Conservation (phyloP, 23 tunicate species). For the Trididemnum miniatum region DNA sequence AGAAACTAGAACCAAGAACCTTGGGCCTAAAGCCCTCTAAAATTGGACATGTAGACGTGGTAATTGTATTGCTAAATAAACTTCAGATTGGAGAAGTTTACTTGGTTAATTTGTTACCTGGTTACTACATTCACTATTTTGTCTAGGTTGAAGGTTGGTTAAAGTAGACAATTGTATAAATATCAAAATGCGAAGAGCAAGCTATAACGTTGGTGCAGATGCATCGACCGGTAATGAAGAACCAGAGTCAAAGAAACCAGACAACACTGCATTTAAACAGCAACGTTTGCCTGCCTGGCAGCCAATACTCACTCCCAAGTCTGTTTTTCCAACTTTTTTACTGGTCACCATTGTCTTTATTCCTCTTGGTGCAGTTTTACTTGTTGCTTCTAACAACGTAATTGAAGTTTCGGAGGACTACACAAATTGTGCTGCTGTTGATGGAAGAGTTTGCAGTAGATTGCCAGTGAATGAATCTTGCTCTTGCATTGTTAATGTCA, state of each 20-base stretch:
- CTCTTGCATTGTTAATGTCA: slow-evolving; percentile 41
- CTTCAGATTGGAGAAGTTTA: too few species aligned
- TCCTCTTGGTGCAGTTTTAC: slow-evolving; percentile 70
- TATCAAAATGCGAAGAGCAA: neutral
- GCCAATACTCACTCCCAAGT: slow-evolving; percentile 64
- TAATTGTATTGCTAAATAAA: too few species aligned
- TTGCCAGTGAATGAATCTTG: slow-evolving; percentile 21
- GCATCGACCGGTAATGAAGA: neutral
- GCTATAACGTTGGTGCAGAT: neutral
- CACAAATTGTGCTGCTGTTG: slow-evolving; percentile 57
- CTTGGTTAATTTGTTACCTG: too few species aligned
- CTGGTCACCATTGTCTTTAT: slow-evolving; percentile 52
- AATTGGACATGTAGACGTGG: too few species aligned
- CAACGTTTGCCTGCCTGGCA: slow-evolving; percentile 91
- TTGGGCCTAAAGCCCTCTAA: too few species aligned
- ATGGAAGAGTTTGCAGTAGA: slow-evolving; percentile 16
- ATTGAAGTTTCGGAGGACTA: slow-evolving; percentile 61
- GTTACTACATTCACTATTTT: too few species aligned
- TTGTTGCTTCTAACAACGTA: slow-evolving; percentile 59
- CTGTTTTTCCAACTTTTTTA: slow-evolving; percentile 66
- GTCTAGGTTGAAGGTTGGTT: too few species aligned
- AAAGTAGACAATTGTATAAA: too few species aligned
- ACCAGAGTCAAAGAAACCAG: slow-evolving; percentile 18
- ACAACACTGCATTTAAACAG: slow-evolving; percentile 81
- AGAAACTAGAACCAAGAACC: too few species aligned